These are phyloP conservation scores for Schizotus pectinicornis DNA, from an alignment of 2,888 invertebrate genomes.

Conservation along the genomic window DNA sequence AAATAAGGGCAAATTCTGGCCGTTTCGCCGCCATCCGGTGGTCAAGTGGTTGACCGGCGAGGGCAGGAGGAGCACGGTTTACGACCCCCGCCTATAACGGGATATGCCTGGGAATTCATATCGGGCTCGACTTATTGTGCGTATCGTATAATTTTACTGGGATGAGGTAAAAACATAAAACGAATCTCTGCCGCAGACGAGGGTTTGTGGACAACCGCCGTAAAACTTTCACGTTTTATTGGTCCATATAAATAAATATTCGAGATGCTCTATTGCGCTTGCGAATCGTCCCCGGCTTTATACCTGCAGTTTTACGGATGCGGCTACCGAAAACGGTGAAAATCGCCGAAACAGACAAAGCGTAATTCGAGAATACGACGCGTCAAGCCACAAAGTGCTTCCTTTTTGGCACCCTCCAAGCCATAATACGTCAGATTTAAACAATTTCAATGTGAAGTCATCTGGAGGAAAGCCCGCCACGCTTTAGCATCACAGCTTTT, in stretches of 20 bases:
- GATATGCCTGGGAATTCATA: conserved; percentile 26
- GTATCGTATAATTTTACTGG: conserved; percentile 28
- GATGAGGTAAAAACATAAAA: conserved; percentile 39
- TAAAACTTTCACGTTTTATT: conserved; percentile 48
- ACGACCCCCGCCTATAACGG: conserved; percentile 16
- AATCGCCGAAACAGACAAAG: no score
- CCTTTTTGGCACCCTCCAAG: no score
- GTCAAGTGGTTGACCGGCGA: conserved; percentile 28
- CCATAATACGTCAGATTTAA: no score
- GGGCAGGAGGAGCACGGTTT: conserved; percentile 26
- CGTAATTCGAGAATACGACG: no score
- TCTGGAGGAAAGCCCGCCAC: no score
- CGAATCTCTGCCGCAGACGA: conserved; percentile 35
- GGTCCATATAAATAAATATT: conserved; percentile 41
- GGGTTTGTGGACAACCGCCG: conserved; percentile 38
- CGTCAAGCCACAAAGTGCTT: no score
- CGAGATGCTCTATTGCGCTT: conserved; percentile 11
- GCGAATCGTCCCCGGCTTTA: not conserved
- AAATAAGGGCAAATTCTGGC: conserved; percentile 12
- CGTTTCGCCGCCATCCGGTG: conserved; percentile 3
- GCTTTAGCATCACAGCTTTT: no score
- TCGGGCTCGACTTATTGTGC: conserved; percentile 18
- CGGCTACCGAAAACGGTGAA: conserved; percentile 1
- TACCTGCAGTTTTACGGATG: conserved; percentile 8
- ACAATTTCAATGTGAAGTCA: no score